Evolutionary conservation across 2,113 vertebrate species (phyloP).

Genomic region (Alethe diademata): DNA sequence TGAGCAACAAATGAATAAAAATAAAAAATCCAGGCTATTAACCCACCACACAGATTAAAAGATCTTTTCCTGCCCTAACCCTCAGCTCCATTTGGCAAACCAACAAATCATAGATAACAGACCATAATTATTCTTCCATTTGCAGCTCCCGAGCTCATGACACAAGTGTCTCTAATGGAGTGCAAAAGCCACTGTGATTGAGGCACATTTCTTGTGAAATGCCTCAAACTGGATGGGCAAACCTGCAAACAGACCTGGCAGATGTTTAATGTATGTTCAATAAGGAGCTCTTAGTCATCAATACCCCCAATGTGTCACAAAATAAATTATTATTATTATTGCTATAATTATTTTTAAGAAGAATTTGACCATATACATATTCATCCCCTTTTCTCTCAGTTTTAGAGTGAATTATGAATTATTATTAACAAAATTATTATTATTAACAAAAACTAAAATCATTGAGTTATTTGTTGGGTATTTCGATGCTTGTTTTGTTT

Average conservation of each 20-base stretch:
- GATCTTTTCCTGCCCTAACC: not conserved
- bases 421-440: no score
- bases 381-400: not conserved
- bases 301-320: not conserved
- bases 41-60: not conserved
- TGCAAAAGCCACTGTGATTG: not conserved
- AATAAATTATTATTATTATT: not conserved
- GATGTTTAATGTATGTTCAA: not conserved
- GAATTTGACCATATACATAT: not conserved
- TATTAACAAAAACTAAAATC: not conserved
- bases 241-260: not conserved
- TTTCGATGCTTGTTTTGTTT: not conserved
- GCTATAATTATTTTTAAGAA: not conserved
- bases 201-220: not conserved
- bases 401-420: not conserved
- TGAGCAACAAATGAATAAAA: not conserved
- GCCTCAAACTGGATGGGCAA: not conserved
- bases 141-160: not conserved
- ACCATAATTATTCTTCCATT: constrained; percentile 30
- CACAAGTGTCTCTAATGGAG: not conserved
- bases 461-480: not conserved
- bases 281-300: not conserved
- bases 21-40: not conserved
- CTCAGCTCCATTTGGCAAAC: not conserved
- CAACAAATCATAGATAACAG: not conserved